These are phyloP conservation scores for Microplitis deprimator DNA, from an alignment of 2,888 invertebrate species.

Conservation along the genomic window DNA sequence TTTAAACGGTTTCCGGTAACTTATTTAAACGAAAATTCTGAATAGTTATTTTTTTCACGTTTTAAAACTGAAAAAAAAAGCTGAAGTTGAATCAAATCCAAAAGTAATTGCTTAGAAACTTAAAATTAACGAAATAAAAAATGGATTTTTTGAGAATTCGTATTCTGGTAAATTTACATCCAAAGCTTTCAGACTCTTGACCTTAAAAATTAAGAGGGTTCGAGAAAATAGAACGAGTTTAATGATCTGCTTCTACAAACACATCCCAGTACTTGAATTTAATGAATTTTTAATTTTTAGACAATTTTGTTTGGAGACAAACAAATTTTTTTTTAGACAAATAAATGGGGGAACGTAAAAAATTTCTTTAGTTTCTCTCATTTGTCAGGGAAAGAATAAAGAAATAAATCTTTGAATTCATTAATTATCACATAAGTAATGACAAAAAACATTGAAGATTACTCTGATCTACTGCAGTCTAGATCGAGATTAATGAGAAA, in stretches of 20 bases:
- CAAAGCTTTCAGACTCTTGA: neutral
- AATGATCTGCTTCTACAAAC: neutral
- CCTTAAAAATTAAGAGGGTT: neutral
- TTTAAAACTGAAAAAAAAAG: no score
- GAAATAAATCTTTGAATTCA: no score
- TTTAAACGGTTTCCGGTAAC: no score
- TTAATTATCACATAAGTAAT: no score
- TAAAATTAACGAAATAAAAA: neutral
- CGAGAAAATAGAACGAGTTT: neutral
- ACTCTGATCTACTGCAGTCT: no score
- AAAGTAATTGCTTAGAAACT: no score
- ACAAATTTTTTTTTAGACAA: neutral
- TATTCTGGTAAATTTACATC: neutral
- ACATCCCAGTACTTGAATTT: neutral
- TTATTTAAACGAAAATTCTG: no score
- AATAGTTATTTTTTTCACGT: no score
- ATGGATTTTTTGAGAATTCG: neutral
- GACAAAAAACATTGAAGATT: no score
- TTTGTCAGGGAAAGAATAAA: no score
- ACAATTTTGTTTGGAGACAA: neutral
- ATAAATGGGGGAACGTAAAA: neutral
- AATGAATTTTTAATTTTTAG: neutral
- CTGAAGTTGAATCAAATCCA: no score
- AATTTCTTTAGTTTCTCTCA: neutral
- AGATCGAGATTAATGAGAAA: no score